Evolutionary conservation across 2,113 vertebrate genomes (phyloP).

Genomic region (Ophiodon elongatus): DNA sequence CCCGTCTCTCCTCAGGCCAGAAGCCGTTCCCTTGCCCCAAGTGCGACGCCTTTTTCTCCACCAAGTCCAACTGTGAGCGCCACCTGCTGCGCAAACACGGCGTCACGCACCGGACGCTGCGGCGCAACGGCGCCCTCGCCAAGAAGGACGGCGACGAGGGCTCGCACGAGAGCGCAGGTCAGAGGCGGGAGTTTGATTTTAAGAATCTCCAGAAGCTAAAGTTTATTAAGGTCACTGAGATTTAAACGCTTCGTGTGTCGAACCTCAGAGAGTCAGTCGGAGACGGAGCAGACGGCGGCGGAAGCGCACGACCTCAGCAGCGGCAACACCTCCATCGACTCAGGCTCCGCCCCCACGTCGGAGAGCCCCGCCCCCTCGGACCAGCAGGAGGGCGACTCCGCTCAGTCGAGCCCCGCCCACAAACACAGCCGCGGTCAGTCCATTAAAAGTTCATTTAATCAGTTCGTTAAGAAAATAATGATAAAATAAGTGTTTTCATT

Average conservation of each 20-base stretch:
- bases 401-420: constrained; percentile 48
- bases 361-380: constrained; percentile 56
- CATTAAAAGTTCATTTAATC: too few relatives aligned
- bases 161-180: constrained; percentile 85
- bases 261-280: constrained; percentile 93
- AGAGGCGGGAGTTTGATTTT: too few relatives aligned
- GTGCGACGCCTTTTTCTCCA: constrained; percentile 89
- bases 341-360: not conserved
- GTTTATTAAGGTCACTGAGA: too few relatives aligned
- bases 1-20: constrained; percentile 81
- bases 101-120: constrained; percentile 84
- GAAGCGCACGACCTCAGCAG: constrained; percentile 87
- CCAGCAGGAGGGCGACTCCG: not conserved
- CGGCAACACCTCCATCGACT: constrained; percentile 56
- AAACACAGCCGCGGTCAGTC: constrained; percentile 50
- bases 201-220: too few relatives aligned
- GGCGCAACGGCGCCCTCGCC: constrained; percentile 84
- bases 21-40: constrained; percentile 91
- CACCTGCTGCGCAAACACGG: constrained; percentile 91
- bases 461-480: not conserved
- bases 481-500: too few relatives aligned
- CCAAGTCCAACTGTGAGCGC: constrained; percentile 92
- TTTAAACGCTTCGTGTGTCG: too few relatives aligned
- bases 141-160: constrained; percentile 83
- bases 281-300: constrained; percentile 79